Percentiles rank a stretch among this genome's conserved stretches.
Conservation (phyloP, 1,140 invertebrate genomes). For the Drosophila pectinifera region DNA sequence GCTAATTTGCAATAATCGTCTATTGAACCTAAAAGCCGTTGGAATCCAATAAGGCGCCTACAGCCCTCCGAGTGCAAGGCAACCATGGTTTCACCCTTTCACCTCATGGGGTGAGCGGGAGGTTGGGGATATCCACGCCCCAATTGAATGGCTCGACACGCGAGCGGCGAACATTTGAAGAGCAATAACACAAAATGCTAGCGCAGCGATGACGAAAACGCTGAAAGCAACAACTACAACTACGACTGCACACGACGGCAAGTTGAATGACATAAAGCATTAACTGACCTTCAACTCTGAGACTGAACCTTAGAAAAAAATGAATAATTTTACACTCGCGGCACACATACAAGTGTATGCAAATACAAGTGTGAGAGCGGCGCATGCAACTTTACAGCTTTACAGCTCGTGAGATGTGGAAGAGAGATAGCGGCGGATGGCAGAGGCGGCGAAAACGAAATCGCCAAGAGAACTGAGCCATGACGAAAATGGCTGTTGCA, state of each 20-base stretch:
- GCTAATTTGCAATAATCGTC: slow-evolving; percentile 68
- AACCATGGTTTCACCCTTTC: slow-evolving; percentile 14
- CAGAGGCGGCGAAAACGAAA: slow-evolving; percentile 43
- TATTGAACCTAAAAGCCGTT: slow-evolving; percentile 65
- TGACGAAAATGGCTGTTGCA: slow-evolving; percentile 56
- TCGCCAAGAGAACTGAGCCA: slow-evolving; percentile 55
- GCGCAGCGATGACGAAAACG: slow-evolving; percentile 66
- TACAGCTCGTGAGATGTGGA: slow-evolving; percentile 22
- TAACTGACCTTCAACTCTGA: slow-evolving; percentile 84
- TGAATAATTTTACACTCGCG: slow-evolving; percentile 81
- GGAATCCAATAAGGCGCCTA: slow-evolving; percentile 68
- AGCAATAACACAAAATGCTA: slow-evolving; percentile 44
- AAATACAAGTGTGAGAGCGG: slow-evolving; percentile 54
- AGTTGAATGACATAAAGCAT: slow-evolving; percentile 85
- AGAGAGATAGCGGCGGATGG: slow-evolving; percentile 35
- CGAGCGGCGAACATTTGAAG: slow-evolving; percentile 47
- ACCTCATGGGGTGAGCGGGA: neutral
- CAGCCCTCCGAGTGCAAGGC: slow-evolving; percentile 32
- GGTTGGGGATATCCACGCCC: slow-evolving; percentile 49
- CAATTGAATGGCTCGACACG: slow-evolving; percentile 62
- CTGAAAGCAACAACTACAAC: slow-evolving; percentile 56
- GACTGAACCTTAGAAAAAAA: slow-evolving; percentile 84
- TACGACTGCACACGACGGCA: slow-evolving; percentile 56
- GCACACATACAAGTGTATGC: slow-evolving; percentile 39
- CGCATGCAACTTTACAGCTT: slow-evolving; percentile 66